Evolutionary conservation across 1,140 invertebrate genomes (phyloP).

Genomic region (Dufourea novaeangliae): DNA sequence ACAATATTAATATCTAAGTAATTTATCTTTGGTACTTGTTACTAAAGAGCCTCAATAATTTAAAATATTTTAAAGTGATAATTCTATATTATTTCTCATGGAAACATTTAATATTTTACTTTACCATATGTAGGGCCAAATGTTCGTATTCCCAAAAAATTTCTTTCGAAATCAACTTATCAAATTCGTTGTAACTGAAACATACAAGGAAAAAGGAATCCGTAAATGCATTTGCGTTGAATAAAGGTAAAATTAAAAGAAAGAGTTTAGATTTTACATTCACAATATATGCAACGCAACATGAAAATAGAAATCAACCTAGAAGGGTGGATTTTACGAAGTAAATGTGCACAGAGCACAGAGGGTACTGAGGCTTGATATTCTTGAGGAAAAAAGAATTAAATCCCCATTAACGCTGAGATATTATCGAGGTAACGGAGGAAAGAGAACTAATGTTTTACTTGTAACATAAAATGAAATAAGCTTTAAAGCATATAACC

Average conservation of each 20-base stretch:
- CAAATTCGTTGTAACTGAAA: slow-evolving; percentile 16
- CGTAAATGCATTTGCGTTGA: slow-evolving; percentile 78
- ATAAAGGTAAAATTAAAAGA: slow-evolving; percentile 57
- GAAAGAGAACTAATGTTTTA: slow-evolving; percentile 8
- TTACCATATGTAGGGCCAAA: background rate
- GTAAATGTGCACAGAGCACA: background rate
- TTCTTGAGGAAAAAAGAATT: background rate
- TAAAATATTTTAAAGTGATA: background rate
- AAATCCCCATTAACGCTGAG: background rate
- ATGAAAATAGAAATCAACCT: slow-evolving; percentile 77
- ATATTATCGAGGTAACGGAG: slow-evolving; percentile 7
- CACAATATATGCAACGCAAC: slow-evolving; percentile 78
- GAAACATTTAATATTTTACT: background rate
- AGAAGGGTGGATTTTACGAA: slow-evolving; percentile 59
- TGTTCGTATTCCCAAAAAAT: background rate
- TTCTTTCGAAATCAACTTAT: background rate
- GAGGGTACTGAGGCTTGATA: slow-evolving; percentile 10
- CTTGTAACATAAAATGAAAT: slow-evolving; percentile 30
- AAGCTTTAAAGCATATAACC: slow-evolving; percentile 76
- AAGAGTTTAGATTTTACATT: slow-evolving; percentile 75
- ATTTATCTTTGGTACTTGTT: background rate
- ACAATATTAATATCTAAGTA: background rate
- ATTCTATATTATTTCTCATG: background rate
- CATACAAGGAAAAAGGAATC: slow-evolving; percentile 5
- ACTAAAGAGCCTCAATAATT: background rate